phyloP scores from a whole-genome alignment of 1,140 invertebrate species.

The Pseudoatta argentina region DNA sequence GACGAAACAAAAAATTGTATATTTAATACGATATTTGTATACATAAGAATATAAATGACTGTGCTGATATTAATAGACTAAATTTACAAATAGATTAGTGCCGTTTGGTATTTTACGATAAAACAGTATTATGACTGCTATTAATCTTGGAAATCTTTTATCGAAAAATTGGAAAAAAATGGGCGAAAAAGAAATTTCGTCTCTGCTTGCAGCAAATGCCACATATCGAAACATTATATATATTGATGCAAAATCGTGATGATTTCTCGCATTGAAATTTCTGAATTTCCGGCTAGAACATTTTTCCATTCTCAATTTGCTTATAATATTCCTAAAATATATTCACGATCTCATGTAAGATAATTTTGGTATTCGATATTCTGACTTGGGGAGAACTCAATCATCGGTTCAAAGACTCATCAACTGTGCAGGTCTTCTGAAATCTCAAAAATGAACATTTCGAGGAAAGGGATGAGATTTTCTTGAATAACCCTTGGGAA shows the following conservation, averaged over 20 bases:
- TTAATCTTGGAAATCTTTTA: neutral
- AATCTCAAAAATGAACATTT: conserved; percentile 10
- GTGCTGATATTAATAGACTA: conserved; percentile 29
- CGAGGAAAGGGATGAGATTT: neutral
- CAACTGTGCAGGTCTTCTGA: neutral
- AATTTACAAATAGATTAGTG: conserved; percentile 37
- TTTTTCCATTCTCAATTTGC: neutral
- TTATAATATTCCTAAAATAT: neutral
- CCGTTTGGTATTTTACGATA: neutral
- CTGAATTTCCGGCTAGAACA: neutral
- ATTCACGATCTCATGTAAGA: neutral
- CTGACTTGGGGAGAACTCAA: neutral
- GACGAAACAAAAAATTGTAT: neutral
- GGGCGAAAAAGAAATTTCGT: neutral
- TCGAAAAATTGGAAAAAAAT: conserved; percentile 13
- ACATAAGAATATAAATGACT: conserved; percentile 11
- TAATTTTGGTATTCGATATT: neutral
- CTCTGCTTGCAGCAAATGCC: neutral
- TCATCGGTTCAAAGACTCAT: neutral
- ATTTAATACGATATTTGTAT: conserved; percentile 11
- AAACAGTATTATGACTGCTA: neutral
- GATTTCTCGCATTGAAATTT: neutral
- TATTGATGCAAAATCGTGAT: neutral
- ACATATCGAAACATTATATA: neutral
- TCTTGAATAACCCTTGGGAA: conserved; percentile 3